A percentile compares a stretch with the other conserved stretches of the same genome.
These are phyloP conservation scores for Amphimedon queenslandica DNA, from an alignment of 37 sponge, comb jelly and placozoan genomes.

Conservation along the genomic window DNA sequence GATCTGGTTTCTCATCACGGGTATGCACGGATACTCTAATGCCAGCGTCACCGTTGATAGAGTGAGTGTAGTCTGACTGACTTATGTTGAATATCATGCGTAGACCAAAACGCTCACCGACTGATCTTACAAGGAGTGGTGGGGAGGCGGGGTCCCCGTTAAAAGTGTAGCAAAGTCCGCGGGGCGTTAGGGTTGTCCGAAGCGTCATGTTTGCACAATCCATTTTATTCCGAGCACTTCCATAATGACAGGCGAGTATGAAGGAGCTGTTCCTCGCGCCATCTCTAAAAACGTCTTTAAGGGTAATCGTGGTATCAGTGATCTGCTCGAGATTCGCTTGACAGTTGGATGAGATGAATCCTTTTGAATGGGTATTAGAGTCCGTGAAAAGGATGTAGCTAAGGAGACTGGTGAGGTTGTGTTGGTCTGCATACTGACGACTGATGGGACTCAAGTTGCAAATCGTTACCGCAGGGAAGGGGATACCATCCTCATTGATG, in stretches of 20 bases:
- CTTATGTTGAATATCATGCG: slow-evolving; percentile 16
- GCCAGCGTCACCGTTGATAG: slow-evolving; percentile 17
- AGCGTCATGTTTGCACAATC: background rate
- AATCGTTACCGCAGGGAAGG: slow-evolving; percentile 35
- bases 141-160: background rate
- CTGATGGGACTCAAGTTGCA: slow-evolving; percentile 32
- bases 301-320: background rate
- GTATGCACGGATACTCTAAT: slow-evolving; percentile 4
- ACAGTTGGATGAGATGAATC: background rate
- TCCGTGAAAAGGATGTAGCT: background rate
- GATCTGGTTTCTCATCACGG: slow-evolving; percentile 3
- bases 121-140: background rate
- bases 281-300: background rate
- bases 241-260: background rate
- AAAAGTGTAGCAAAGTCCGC: slow-evolving; percentile 32
- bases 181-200: background rate
- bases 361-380: background rate
- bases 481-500: background rate
- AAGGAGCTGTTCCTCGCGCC: background rate
- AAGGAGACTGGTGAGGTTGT: slow-evolving; percentile 10
- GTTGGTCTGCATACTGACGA: slow-evolving; percentile 4
- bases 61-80: slow-evolving; percentile 9
- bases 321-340: background rate
- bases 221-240: background rate
- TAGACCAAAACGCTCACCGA: slow-evolving; percentile 14